Evolutionary conservation across 2,113 vertebrate species (phyloP).

Genomic region (Triplophysa siluroides): DNA sequence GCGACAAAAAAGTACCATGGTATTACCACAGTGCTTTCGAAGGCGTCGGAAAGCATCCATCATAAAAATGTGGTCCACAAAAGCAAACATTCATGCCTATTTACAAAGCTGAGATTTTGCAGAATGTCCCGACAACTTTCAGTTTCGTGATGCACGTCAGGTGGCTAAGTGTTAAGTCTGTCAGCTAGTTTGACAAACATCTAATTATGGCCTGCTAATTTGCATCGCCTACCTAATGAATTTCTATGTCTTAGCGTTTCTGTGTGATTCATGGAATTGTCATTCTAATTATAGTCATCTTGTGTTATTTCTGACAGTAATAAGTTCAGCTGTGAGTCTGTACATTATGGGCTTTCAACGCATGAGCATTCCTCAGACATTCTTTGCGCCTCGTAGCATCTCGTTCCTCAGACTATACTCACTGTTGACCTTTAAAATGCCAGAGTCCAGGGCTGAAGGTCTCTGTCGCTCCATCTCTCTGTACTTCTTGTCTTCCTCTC

Average conservation of each 20-base stretch:
- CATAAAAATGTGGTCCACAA: too few species aligned
- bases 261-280: slow-evolving; percentile 31
- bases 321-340: slow-evolving; percentile 3
- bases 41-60: too few species aligned
- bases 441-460: slow-evolving; percentile 17
- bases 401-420: slow-evolving; percentile 4
- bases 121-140: too few species aligned
- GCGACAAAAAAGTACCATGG: not conserved
- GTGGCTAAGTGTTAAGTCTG: not conserved
- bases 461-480: slow-evolving; percentile 13
- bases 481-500: not conserved
- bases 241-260: not conserved
- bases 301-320: slow-evolving; percentile 13
- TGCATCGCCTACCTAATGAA: not conserved
- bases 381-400: not conserved
- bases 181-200: slow-evolving; percentile 22
- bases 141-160: not conserved
- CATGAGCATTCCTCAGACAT: slow-evolving; percentile 18
- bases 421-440: slow-evolving; percentile 41
- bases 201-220: slow-evolving; percentile 26
- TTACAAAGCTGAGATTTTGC: not conserved
- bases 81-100: not conserved
- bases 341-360: slow-evolving; percentile 6
- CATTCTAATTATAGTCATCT: slow-evolving; percentile 28
- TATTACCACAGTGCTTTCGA: too few species aligned